Evolutionary conservation across 2,797 vertebrate genomes (phyloP).

Genomic region (Enteromius viviparus): DNA sequence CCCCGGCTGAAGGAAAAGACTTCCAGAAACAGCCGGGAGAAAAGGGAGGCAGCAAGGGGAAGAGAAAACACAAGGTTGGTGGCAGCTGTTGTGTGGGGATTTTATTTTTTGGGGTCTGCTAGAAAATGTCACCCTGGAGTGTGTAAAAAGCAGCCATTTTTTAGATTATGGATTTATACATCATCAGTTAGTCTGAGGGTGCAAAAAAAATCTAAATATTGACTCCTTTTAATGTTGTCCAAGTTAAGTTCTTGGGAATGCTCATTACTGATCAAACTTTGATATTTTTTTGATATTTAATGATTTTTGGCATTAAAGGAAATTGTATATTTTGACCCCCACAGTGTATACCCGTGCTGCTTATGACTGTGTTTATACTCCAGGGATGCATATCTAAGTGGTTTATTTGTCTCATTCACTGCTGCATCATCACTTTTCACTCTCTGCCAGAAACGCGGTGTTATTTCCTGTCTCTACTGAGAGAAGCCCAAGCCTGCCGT

Average conservation of each 20-base stretch:
- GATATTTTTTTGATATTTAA: not conserved
- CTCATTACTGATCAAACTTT: no score
- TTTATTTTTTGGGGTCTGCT: not conserved
- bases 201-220: no score
- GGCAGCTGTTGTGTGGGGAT: not conserved
- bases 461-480: no score
- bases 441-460: no score
- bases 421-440: not conserved
- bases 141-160: no score
- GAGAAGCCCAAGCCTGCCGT: no score
- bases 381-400: not conserved
- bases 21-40: slow-evolving; percentile 87
- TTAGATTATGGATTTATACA: no score
- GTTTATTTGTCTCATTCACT: not conserved
- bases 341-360: no score
- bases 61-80: slow-evolving; percentile 93
- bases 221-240: no score
- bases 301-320: not conserved
- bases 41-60: slow-evolving; percentile 88
- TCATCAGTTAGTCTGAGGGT: no score
- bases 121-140: not conserved
- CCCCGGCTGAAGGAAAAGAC: slow-evolving; percentile 83
- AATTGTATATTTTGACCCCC: not conserved
- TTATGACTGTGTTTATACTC: not conserved
- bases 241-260: no score